Base-by-base conservation (phyloP, 2,797 vertebrate species). In the Phyllotis vaccarum region DNA sequence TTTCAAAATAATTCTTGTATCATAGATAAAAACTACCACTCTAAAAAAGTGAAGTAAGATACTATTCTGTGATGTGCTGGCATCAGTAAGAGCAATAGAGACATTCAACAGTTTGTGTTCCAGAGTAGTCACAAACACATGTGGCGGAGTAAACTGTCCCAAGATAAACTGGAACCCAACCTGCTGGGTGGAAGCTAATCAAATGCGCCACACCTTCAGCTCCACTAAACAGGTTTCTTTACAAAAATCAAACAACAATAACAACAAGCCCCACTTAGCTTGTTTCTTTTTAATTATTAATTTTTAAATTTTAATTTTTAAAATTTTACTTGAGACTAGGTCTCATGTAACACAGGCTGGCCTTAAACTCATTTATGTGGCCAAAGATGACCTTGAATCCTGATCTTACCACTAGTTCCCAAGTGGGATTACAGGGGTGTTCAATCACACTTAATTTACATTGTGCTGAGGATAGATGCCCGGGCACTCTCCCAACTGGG, bases 1-100 rank as follows among this genome's bases (percentile, higher is more conserved):
- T 86, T 89, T 74, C 7, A 29, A 56, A 70, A 24, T 95, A 94
- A 95, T n/a, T 80, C 31, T 89, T 76, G 27, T 43, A 54, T 46
- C 21, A 76, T 19, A 80, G 62, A 34, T 19, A 11, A 75, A 56
- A 17, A 43, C 37, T 46, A 46, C 29, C 60, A 27, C 3, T 11
- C 37, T 62, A n/a, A 43, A 60, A 60, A 75, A 87, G 17, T 12
- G 72, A 74, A 43, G 27, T 62, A 75, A 88, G 92, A 82, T 79
- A 66, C 6, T 3, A 16, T 85, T 75, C 46, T 72, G 54, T n/a
- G 54, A 83, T 62, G 17, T 16, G 83, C n/a, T 80, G 40, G 72
- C 12, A 87, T 85, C 83, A 8, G 82, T 3, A 72, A 91, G 81
- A 29, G 56, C 11, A 82, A 56, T 1, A 94, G 79, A 90, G 40